phyloP scores from a whole-genome alignment of 23 tunicate genomes.

The Trididemnum miniatum region DNA sequence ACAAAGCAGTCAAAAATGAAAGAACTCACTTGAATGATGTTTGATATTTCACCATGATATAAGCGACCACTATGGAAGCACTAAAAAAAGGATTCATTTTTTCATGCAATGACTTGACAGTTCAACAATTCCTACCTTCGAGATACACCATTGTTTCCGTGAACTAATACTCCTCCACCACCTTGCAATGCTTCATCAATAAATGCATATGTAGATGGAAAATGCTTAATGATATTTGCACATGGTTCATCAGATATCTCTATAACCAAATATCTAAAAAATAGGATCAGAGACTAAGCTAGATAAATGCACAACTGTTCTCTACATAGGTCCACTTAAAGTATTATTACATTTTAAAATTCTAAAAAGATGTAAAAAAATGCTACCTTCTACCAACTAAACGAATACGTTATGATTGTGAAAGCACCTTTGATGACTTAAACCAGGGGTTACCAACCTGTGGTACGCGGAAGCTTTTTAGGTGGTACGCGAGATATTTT shows the following conservation, averaged over 20 bases:
- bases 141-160: constrained; percentile 72
- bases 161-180: constrained; percentile 57
- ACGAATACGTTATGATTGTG: no score
- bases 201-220: constrained; percentile 44
- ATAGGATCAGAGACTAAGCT: no score
- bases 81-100: constrained; percentile 10
- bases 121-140: constrained; percentile 48
- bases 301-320: no score
- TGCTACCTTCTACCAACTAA: no score
- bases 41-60: constrained; percentile 42
- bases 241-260: constrained; percentile 64
- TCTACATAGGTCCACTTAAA: no score
- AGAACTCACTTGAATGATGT: constrained; percentile 46
- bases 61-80: constrained; percentile 72
- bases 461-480: no score
- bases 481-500: no score
- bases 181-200: constrained; percentile 26
- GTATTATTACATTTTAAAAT: no score
- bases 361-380: no score
- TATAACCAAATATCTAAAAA: constrained; percentile 54
- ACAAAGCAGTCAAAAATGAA: background rate
- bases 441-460: no score
- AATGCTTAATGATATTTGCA: constrained; percentile 59
- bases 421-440: no score
- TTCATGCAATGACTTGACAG: background rate